Evolutionary conservation across 2,113 vertebrate genomes (phyloP).

Genomic region (Sturnus vulgaris): DNA sequence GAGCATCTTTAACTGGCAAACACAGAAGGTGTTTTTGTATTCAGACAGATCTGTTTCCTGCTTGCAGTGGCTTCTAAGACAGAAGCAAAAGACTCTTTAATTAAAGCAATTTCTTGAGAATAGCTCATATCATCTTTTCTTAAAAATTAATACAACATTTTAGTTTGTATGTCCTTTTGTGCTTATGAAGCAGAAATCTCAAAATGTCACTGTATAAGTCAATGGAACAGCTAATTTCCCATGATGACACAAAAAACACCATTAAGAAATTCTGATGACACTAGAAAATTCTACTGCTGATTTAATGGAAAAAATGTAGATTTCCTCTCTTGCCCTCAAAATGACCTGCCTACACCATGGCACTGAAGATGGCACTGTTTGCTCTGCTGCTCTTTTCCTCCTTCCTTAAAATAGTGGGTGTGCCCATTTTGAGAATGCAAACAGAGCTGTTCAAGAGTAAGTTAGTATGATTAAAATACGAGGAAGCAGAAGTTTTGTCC

Average conservation of each 20-base stretch:
- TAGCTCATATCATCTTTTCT: accelerated
- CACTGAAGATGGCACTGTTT: neutral
- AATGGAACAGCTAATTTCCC: neutral
- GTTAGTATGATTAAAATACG: neutral
- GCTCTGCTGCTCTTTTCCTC: neutral
- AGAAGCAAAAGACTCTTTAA: neutral
- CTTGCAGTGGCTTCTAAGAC: neutral
- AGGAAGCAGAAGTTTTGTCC: neutral
- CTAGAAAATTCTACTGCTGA: neutral
- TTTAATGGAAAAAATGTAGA: neutral
- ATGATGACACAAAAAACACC: neutral
- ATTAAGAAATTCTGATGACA: neutral
- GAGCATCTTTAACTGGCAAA: neutral
- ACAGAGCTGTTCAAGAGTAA: neutral
- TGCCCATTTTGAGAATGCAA: neutral
- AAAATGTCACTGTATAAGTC: neutral
- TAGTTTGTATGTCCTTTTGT: neutral
- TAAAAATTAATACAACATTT: neutral
- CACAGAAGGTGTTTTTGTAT: neutral
- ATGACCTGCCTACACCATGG: neutral
- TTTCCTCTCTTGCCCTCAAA: neutral
- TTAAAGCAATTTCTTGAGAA: neutral
- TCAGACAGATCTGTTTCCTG: neutral
- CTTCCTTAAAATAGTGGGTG: neutral
- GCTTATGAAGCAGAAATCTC: neutral